phyloP scores from a whole-genome alignment of 1,140 invertebrate genomes.

The Listronotus oregonensis region DNA sequence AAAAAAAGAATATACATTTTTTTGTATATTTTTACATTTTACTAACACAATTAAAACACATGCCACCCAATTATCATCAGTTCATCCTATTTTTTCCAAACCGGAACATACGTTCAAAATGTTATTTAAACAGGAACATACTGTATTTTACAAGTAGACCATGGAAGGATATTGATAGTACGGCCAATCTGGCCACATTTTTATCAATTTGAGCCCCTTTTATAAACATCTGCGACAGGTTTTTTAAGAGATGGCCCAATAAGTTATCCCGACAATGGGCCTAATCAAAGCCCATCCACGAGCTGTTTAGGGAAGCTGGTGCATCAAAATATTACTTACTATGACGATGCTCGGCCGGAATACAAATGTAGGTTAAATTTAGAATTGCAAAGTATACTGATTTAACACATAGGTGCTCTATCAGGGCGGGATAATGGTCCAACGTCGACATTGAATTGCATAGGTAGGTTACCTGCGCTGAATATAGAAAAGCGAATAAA shows the following conservation, averaged over 20 bases:
- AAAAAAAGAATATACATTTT: no score
- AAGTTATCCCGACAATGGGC: slow-evolving; percentile 47
- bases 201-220: slow-evolving; percentile 40
- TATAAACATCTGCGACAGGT: slow-evolving; percentile 51
- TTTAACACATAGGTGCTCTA: no score
- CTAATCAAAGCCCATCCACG: slow-evolving; percentile 44
- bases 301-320: slow-evolving; percentile 33
- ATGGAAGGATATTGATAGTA: slow-evolving; percentile 22
- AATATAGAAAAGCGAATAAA: no score
- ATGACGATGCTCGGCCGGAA: slow-evolving; percentile 1
- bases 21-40: no score
- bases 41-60: no score
- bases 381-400: no score
- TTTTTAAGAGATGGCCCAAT: slow-evolving; percentile 46
- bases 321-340: slow-evolving; percentile 15
- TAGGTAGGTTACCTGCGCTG: no score
- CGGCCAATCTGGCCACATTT: slow-evolving; percentile 46
- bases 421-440: no score
- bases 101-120: slow-evolving; percentile 34
- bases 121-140: slow-evolving; percentile 28
- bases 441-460: no score
- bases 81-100: slow-evolving; percentile 3
- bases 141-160: background rate
- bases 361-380: background rate
- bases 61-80: no score